Conservation (phyloP, 2,888 invertebrate species). For the Spatulosminthurus flaviceps region DNA sequence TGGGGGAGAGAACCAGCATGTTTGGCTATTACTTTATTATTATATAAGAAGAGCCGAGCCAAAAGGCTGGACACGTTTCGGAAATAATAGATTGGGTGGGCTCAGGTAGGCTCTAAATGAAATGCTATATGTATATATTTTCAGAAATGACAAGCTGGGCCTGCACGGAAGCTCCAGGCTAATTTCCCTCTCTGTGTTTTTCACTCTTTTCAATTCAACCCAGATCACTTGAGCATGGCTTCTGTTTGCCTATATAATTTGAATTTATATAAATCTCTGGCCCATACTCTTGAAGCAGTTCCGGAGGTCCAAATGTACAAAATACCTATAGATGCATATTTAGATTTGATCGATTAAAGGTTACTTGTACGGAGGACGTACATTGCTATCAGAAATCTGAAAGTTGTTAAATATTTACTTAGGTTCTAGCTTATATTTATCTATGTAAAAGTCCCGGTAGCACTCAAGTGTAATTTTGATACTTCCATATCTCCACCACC, state of each 20-base stretch:
- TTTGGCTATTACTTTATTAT: conserved; percentile 22
- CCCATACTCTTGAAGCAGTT: too few relatives aligned
- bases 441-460: too few relatives aligned
- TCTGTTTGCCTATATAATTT: not conserved
- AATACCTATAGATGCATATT: too few relatives aligned
- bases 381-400: too few relatives aligned
- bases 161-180: conserved; percentile 41
- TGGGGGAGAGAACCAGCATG: conserved; percentile 18
- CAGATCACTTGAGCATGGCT: not conserved
- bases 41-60: not conserved
- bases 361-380: too few relatives aligned
- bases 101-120: conserved; percentile 9
- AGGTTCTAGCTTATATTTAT: too few relatives aligned
- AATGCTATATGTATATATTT: not conserved
- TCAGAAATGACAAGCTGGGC: conserved; percentile 25
- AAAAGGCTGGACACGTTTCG: conserved; percentile 34
- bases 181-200: conserved; percentile 40
- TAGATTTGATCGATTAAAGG: too few relatives aligned
- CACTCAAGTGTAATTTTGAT: too few relatives aligned
- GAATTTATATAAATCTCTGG: not conserved
- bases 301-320: too few relatives aligned
- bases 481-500: too few relatives aligned
- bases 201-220: not conserved
- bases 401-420: too few relatives aligned
- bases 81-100: conserved; percentile 43